These are phyloP conservation scores for Pseudonaja textilis DNA, from an alignment of 2,113 vertebrate genomes.

Conservation along the genomic window DNA sequence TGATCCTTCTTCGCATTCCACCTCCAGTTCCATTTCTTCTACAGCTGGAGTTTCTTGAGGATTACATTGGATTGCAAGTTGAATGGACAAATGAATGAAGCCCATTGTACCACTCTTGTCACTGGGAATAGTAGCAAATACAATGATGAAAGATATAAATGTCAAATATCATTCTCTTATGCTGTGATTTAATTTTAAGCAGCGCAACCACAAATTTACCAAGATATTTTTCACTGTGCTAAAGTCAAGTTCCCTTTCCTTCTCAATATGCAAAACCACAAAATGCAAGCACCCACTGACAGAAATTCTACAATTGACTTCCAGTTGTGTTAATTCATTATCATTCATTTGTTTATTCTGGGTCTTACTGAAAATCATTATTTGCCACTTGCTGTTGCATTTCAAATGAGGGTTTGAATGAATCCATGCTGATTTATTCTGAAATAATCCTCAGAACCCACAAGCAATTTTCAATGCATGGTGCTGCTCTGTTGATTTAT, in stretches of 20 bases:
- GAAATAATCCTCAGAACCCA: slow-evolving; percentile 21
- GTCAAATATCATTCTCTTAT: neutral
- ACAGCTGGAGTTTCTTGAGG: neutral
- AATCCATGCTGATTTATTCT: slow-evolving; percentile 6
- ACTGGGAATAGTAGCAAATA: neutral
- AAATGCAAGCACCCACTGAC: neutral
- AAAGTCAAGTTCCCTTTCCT: neutral
- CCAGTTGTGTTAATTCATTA: neutral
- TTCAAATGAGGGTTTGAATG: slow-evolving; percentile 22
- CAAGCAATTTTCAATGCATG: neutral
- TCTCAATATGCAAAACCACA: neutral
- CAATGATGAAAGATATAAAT: neutral
- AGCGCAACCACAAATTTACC: neutral
- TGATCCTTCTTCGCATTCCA: neutral
- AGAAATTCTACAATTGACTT: neutral
- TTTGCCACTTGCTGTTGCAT: neutral
- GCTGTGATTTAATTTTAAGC: neutral
- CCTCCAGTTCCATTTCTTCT: neutral
- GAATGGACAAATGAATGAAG: neutral
- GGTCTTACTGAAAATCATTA: slow-evolving; percentile 9
- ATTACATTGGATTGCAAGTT: neutral
- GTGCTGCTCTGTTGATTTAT: neutral
- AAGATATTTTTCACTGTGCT: neutral
- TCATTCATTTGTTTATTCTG: neutral
- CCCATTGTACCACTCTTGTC: neutral